Evolutionary conservation across 2,113 vertebrate species (phyloP).

Genomic region (Oceanites oceanicus): DNA sequence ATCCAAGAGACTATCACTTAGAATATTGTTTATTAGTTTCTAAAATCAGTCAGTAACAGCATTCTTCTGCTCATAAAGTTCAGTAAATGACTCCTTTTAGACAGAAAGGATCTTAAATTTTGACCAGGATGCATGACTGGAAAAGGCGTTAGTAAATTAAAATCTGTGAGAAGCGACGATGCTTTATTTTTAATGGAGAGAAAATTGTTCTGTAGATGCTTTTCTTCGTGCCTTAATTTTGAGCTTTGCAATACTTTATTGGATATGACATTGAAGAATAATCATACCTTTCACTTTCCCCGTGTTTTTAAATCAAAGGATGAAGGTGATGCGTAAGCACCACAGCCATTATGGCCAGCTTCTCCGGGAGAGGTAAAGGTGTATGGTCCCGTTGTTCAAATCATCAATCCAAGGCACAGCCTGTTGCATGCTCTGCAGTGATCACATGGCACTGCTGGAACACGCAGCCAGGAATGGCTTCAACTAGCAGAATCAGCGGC

Average conservation of each 20-base stretch:
- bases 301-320: background rate
- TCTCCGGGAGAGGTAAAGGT: accelerated
- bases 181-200: background rate
- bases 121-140: background rate
- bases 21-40: background rate
- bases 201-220: background rate
- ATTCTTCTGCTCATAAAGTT: slow-evolving; percentile 4
- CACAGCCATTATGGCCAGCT: background rate
- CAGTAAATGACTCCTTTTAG: slow-evolving; percentile 20
- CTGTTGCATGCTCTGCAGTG: background rate
- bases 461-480: background rate
- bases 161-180: background rate
- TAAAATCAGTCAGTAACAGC: background rate
- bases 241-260: background rate
- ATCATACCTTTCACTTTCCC: background rate
- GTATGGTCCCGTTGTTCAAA: background rate
- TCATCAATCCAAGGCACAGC: background rate
- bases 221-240: background rate
- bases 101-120: background rate
- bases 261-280: background rate
- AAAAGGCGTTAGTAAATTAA: background rate
- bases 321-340: background rate
- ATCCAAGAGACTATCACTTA: background rate
- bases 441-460: background rate
- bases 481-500: background rate